Conservation (phyloP, 1,140 invertebrate species). For the Hypsibius dujardini region DNA sequence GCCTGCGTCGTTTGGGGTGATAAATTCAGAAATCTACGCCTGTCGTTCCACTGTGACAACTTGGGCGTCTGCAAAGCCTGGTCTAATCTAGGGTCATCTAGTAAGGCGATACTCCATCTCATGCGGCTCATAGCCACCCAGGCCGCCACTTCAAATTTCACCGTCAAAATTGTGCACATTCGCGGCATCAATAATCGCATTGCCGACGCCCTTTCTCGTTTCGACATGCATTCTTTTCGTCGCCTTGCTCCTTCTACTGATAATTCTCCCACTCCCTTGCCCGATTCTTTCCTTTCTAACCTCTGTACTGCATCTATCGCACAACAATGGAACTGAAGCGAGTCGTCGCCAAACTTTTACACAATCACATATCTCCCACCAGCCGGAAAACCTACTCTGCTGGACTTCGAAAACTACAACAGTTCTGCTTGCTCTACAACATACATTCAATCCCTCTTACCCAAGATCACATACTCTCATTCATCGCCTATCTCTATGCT, state of each 20-base stretch:
- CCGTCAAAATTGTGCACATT: not conserved
- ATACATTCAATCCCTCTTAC: not conserved
- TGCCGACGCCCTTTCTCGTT: slow-evolving; percentile 8
- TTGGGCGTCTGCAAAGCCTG: not conserved
- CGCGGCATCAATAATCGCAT: not conserved
- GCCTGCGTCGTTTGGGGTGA: not conserved
- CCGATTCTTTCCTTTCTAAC: not conserved
- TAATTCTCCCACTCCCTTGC: not conserved
- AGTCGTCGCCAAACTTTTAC: not conserved
- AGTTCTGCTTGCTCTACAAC: not conserved
- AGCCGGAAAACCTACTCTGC: not conserved
- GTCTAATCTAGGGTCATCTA: not conserved
- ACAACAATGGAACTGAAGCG: no score
- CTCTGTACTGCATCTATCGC: not conserved
- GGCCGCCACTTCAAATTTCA: not conserved
- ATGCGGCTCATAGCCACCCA: not conserved
- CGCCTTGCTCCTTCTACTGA: not conserved
- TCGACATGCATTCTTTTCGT: not conserved
- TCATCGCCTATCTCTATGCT: not conserved
- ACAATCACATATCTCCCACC: not conserved
- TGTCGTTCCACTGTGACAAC: not conserved
- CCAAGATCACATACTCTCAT: not conserved
- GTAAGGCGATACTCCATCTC: not conserved
- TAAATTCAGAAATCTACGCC: not conserved
- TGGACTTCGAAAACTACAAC: not conserved